A percentile compares a stretch with the other conserved stretches of the same genome.
These are phyloP conservation scores for Hydropotes inermis DNA, from an alignment of 2,113 vertebrate species.

Conservation along the genomic window DNA sequence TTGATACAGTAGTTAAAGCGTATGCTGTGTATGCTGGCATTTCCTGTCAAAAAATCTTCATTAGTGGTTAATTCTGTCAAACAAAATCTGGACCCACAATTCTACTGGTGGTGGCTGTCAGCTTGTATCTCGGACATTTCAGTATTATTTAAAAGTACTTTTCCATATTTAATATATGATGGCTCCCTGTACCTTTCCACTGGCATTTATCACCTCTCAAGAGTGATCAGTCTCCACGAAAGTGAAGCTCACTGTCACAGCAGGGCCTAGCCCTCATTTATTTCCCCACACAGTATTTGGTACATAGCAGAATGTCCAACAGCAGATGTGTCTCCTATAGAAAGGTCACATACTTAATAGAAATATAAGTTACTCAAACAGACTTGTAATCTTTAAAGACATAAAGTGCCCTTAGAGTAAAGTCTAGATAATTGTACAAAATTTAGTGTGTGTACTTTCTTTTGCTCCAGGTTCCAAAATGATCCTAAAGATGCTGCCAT, in stretches of 20 bases:
- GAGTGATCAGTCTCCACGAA: constrained; percentile 56
- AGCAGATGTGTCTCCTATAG: neutral
- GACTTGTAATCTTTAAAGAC: neutral
- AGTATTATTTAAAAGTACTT: constrained; percentile 73
- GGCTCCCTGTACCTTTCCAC: constrained; percentile 63
- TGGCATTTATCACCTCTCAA: constrained; percentile 72
- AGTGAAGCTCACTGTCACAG: constrained; percentile 70
- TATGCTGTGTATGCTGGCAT: neutral
- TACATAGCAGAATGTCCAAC: neutral
- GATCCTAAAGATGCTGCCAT: neutral
- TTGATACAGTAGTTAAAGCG: neutral
- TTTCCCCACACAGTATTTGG: neutral
- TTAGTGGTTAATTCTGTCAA: constrained; percentile 65
- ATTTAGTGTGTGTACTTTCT: neutral
- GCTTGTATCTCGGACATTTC: constrained; percentile 64
- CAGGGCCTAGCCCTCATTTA: constrained; percentile 58
- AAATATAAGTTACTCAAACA: constrained; percentile 34
- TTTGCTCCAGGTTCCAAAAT: constrained; percentile 8
- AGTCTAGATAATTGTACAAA: neutral
- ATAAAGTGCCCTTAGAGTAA: neutral
- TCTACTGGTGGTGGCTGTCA: constrained; percentile 63
- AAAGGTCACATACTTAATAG: constrained; percentile 25
- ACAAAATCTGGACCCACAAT: constrained; percentile 44
- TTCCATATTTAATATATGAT: constrained; percentile 72
- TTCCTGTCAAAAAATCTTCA: constrained; percentile 53